Base-by-base conservation (phyloP, 2,797 vertebrate genomes). In the Petrocephalus sullivani region DNA sequence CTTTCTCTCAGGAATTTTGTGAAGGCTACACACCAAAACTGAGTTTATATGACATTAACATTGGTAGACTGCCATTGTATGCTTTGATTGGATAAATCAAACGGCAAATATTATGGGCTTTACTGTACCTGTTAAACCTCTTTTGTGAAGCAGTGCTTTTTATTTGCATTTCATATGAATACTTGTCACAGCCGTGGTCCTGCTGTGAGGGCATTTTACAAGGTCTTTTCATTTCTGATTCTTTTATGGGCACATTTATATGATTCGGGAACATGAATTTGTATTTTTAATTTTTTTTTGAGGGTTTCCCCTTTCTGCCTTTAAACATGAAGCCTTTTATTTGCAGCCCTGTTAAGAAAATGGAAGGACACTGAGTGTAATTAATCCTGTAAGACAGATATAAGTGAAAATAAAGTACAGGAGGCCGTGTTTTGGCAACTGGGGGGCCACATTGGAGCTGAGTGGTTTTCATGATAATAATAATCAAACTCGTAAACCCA, bases 401-500 rank as follows among this genome's bases (percentile, higher is more conserved):
- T 21, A 64, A 61, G 85, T n/a, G 37, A 41, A 21, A 64, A 19
- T 51, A 37, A 60, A 60, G 14, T 37, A 57, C 33, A 49, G 7
- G 85, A 93, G 95, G 95, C 93, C 94, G 94, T 95, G 93, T 95
- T 95, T 94, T 95, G 95, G 95, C 95, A 95, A 95, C 93, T 93
- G 92, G 94, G 95, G 94, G 95, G 95, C 95, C 94, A 96, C 95
- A 95, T 96, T 96, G 96, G 95, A 96, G 95, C 95, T 93, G 93
- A 95, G 96, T 92, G 95, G 95, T 96, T 96, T 85, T 95, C 94
- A 95, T 95, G 96, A 96, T 96, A 96, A 96, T 96, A 96, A 96
- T 96, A 96, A 96, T 96, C 93, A 92, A 93, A 94, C 49, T 37
- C n/a, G 86, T 33, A 87, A 71, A 54, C 23, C 93, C 96, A 96